Evolutionary conservation across 2,113 vertebrate genomes (phyloP).

Genomic region (Aix galericulata): DNA sequence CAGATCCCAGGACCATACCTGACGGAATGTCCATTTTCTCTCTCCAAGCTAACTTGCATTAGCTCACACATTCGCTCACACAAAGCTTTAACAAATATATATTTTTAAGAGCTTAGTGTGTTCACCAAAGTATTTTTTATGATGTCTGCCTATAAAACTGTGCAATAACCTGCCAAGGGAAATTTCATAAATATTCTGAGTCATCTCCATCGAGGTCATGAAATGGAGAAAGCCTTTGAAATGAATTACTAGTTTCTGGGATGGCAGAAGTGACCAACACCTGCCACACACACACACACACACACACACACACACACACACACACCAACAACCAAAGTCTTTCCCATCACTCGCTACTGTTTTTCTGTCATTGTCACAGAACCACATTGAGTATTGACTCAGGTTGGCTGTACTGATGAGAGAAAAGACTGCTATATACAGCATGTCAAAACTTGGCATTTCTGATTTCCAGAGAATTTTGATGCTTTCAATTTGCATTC

Average conservation of each 20-base stretch:
- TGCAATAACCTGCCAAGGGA: conserved; percentile 32
- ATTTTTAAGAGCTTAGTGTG: not conserved
- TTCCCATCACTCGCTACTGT: conserved; percentile 1
- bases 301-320: too few relatives aligned
- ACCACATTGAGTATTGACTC: not conserved
- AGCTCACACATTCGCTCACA: not conserved
- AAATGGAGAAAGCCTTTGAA: conserved; percentile 54
- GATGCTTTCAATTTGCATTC: not conserved
- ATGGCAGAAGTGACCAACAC: not conserved
- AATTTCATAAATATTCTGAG: conserved; percentile 46
- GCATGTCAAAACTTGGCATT: not conserved
- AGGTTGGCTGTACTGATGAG: not conserved
- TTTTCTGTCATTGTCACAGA: not conserved
- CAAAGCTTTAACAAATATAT: not conserved
- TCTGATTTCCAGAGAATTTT: not conserved
- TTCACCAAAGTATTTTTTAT: not conserved
- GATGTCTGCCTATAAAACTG: not conserved
- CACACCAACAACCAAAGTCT: not conserved
- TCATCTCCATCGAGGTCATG: not conserved
- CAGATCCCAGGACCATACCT: not conserved
- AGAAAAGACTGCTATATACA: not conserved
- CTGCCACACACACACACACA: not conserved
- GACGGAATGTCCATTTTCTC: not conserved
- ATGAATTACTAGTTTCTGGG: conserved; percentile 1
- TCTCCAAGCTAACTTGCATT: not conserved